A percentile compares a stretch with the other conserved stretches of the same genome.
Evolutionary conservation across 2,113 vertebrate species (phyloP).

Genomic region (Donacobius atricapilla): DNA sequence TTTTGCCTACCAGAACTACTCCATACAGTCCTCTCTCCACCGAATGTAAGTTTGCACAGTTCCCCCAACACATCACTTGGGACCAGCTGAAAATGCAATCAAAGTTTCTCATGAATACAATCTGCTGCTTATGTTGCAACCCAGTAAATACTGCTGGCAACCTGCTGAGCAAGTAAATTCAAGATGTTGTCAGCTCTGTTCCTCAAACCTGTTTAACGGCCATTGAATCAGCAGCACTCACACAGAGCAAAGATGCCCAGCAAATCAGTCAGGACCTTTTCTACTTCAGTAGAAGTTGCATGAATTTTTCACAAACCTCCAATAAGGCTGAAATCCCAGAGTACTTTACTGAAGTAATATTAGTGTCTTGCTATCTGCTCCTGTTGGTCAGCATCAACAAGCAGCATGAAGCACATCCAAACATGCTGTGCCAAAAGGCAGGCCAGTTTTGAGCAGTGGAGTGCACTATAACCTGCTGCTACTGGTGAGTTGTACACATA

Average conservation of each 20-base stretch:
- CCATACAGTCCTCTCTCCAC: background rate
- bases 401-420: background rate
- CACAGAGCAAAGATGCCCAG: background rate
- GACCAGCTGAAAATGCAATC: background rate
- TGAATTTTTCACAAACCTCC: background rate
- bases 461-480: background rate
- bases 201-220: background rate
- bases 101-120: background rate
- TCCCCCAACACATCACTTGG: background rate
- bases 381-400: background rate
- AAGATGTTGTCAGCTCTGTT: background rate
- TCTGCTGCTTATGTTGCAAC: background rate
- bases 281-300: background rate
- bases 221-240: background rate
- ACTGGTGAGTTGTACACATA: rapidly evolving
- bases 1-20: background rate
- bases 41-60: background rate
- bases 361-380: background rate
- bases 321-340: background rate
- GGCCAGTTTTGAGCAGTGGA: background rate
- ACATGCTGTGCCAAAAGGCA: background rate
- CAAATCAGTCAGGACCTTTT: background rate
- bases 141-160: background rate
- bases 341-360: background rate
- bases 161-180: background rate